Percentiles rank a stretch among this genome's conserved stretches.
Evolutionary conservation across 2,888 invertebrate genomes (phyloP).

Genomic region (Drosophila recens): DNA sequence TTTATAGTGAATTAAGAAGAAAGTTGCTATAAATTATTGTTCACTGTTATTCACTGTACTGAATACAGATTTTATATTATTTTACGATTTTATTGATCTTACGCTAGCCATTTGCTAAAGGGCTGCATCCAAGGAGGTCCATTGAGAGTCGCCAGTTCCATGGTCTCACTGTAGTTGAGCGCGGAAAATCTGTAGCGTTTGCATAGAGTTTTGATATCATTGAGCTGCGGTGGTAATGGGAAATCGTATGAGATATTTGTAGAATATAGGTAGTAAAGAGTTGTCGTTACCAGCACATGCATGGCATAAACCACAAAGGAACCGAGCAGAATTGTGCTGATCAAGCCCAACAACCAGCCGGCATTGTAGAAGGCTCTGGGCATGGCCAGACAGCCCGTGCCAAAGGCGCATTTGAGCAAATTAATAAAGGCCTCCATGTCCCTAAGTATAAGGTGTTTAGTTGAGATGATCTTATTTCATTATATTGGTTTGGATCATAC

Average conservation of each 20-base stretch:
- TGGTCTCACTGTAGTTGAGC: constrained; percentile 92
- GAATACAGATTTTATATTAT: neutral
- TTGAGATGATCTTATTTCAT: constrained; percentile 26
- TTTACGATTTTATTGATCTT: constrained; percentile 29
- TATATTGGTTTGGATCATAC: constrained; percentile 33
- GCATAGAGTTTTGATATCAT: constrained; percentile 82
- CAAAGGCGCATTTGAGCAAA: constrained; percentile 95
- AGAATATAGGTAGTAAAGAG: neutral
- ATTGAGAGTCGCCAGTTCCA: constrained; percentile 90
- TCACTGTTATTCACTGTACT: neutral
- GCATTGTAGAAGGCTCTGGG: constrained; percentile 95
- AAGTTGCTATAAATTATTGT: neutral
- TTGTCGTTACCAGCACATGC: constrained; percentile 88
- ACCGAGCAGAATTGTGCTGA: constrained; percentile 92
- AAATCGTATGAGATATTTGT: neutral
- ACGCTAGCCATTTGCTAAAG: constrained; percentile 86
- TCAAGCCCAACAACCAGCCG: constrained; percentile 91
- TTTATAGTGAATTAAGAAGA: neutral
- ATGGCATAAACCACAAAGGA: constrained; percentile 94
- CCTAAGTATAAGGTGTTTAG: constrained; percentile 35
- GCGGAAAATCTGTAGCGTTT: constrained; percentile 88
- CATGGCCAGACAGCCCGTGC: constrained; percentile 97
- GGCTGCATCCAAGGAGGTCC: constrained; percentile 89
- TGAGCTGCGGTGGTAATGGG: constrained; percentile 48
- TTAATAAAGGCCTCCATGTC: constrained; percentile 91